A percentile compares a stretch with the other conserved stretches of the same genome.
Evolutionary conservation across 2,113 vertebrate genomes (phyloP).

Genomic region (Heterotilapia buettikoferi): DNA sequence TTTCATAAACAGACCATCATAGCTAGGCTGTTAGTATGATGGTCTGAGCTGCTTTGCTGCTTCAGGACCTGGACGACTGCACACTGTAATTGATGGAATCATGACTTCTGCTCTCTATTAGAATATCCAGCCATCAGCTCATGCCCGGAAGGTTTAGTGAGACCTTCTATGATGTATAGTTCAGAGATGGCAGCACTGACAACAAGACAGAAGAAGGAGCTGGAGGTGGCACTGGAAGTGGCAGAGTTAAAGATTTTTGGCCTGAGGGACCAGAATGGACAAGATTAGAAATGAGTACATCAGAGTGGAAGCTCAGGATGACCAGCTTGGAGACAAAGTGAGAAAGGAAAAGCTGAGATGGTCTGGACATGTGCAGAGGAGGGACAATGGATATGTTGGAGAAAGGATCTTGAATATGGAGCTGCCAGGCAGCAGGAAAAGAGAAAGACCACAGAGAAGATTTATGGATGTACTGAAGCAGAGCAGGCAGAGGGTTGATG

Average conservation of each 20-base stretch:
- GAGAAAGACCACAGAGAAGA: not conserved
- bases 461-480: not conserved
- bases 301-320: not conserved
- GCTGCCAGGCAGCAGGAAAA: not conserved
- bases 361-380: not conserved
- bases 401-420: not conserved
- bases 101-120: not conserved
- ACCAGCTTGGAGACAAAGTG: not conserved
- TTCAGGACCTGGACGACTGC: not conserved
- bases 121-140: not conserved
- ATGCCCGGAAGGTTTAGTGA: not conserved
- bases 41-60: not conserved
- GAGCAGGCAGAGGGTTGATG: not conserved
- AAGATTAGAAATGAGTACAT: not conserved
- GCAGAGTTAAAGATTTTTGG: not conserved
- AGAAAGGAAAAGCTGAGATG: not conserved
- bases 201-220: not conserved
- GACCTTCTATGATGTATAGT: not conserved
- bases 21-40: not conserved
- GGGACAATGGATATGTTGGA: not conserved
- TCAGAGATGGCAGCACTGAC: not conserved
- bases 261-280: not conserved
- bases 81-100: not conserved
- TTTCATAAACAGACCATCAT: not conserved
- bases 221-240: not conserved